These are phyloP conservation scores for Amaurobius ferox DNA, from an alignment of 2,888 invertebrate genomes.

Conservation along the genomic window DNA sequence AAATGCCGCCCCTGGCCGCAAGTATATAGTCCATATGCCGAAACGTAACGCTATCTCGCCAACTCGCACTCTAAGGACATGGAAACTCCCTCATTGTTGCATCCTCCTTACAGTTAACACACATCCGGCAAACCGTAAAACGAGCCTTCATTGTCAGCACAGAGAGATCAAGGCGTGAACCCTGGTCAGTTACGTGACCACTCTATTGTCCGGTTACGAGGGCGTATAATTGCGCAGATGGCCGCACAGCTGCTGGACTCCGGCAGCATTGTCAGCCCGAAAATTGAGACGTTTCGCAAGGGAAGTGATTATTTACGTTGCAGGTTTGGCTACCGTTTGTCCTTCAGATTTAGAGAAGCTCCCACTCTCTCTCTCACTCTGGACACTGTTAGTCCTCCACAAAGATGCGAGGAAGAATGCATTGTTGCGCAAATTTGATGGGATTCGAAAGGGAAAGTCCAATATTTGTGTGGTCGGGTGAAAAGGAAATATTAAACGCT, in stretches of 20 bases:
- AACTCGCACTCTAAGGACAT: too few relatives aligned
- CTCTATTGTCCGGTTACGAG: conserved; percentile 17
- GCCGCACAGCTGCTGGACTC: conserved; percentile 12
- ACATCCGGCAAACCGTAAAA: conserved; percentile 16
- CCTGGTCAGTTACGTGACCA: conserved; percentile 22
- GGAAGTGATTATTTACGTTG: conserved; percentile 24
- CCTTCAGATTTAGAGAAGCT: neutral
- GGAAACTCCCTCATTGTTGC: neutral
- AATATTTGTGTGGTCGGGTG: neutral
- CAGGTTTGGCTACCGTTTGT: neutral
- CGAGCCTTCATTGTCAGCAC: conserved; percentile 7
- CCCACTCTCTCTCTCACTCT: too few relatives aligned
- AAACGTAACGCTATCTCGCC: too few relatives aligned
- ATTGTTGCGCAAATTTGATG: neutral
- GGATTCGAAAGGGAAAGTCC: neutral
- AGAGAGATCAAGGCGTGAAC: conserved; percentile 14
- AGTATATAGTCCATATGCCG: too few relatives aligned
- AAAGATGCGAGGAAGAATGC: neutral
- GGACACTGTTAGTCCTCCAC: neutral
- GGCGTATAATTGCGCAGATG: conserved; percentile 34
- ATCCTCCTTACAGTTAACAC: neutral
- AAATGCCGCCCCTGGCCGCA: too few relatives aligned
- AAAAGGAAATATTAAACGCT: neutral
- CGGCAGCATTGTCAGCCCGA: neutral
- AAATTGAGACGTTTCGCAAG: conserved; percentile 2